Evolutionary conservation across 2,888 invertebrate genomes (phyloP).

Genomic region (Pristionchus arcanus): DNA sequence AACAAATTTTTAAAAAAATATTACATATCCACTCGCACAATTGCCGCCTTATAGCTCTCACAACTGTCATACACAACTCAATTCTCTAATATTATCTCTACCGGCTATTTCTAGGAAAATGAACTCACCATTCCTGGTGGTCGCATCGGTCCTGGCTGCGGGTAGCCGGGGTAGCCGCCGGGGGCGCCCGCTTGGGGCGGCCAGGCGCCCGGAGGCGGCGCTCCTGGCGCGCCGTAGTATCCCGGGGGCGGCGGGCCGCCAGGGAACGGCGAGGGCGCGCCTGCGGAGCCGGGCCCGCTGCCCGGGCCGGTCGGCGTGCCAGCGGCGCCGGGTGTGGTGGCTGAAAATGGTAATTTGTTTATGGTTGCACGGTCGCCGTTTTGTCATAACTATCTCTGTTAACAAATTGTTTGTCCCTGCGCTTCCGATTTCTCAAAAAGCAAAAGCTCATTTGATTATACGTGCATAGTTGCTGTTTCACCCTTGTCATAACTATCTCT

Average conservation of each 20-base stretch:
- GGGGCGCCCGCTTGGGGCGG: not conserved
- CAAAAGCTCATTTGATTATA: too few relatives aligned
- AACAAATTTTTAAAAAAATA: too few relatives aligned
- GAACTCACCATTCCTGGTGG: conserved; percentile 57
- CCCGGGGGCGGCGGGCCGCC: conserved; percentile 22
- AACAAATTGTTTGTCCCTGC: too few relatives aligned
- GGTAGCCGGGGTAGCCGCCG: conserved; percentile 26
- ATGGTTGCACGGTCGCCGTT: not conserved
- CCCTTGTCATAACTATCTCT: too few relatives aligned
- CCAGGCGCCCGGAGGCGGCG: conserved; percentile 13
- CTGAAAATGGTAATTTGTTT: not conserved
- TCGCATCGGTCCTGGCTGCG: conserved; percentile 31
- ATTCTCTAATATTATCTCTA: too few relatives aligned
- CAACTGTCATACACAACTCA: too few relatives aligned
- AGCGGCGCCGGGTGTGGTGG: conserved; percentile 31
- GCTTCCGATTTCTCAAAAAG: too few relatives aligned
- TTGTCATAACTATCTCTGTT: not conserved
- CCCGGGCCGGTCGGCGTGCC: conserved; percentile 38
- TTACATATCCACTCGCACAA: too few relatives aligned
- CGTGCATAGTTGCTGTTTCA: too few relatives aligned
- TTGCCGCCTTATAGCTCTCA: too few relatives aligned
- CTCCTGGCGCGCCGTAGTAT: conserved; percentile 10
- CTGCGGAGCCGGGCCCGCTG: conserved; percentile 17
- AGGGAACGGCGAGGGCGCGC: conserved; percentile 51
- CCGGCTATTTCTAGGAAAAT: not conserved